Evolutionary conservation across 2,113 vertebrate genomes (phyloP).

Genomic region (Eurypyga helias): DNA sequence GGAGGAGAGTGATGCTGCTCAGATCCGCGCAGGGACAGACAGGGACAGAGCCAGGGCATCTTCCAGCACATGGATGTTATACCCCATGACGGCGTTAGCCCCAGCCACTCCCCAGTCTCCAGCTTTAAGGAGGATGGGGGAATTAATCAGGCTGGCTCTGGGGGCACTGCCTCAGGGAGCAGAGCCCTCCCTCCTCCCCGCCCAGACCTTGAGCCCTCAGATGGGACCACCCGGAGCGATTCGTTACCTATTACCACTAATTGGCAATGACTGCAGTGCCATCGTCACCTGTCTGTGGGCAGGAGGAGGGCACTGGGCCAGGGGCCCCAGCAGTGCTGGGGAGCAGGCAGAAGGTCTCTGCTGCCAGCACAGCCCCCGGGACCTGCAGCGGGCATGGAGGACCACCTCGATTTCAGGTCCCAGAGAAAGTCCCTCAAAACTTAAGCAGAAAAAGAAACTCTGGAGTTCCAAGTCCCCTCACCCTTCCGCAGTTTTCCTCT

Average conservation of each 20-base stretch:
- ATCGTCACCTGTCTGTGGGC: not conserved
- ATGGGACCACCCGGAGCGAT: not conserved
- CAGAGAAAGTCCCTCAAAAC: not conserved
- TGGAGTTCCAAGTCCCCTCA: rapidly evolving
- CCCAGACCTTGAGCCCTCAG: not conserved
- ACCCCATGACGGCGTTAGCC: rapidly evolving
- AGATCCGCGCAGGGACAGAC: rapidly evolving
- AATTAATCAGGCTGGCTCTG: not conserved
- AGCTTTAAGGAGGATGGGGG: not conserved
- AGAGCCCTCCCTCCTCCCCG: not conserved
- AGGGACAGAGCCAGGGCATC: not conserved
- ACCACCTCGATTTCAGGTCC: rapidly evolving
- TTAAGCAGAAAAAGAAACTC: not conserved
- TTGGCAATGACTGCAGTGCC: not conserved
- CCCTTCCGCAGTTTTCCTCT: not conserved
- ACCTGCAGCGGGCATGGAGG: rapidly evolving
- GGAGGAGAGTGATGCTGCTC: not conserved
- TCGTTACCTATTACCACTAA: not conserved
- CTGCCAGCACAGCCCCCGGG: not conserved
- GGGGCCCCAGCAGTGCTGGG: not conserved
- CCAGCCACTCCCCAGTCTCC: not conserved
- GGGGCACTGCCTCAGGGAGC: not conserved
- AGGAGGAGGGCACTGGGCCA: not conserved
- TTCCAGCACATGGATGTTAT: rapidly evolving
- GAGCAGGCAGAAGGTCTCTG: not conserved